A percentile compares a stretch with the other conserved stretches of the same genome.
Conservation (phyloP, 2,888 invertebrate genomes). For the Bruchidius siliquastri region DNA sequence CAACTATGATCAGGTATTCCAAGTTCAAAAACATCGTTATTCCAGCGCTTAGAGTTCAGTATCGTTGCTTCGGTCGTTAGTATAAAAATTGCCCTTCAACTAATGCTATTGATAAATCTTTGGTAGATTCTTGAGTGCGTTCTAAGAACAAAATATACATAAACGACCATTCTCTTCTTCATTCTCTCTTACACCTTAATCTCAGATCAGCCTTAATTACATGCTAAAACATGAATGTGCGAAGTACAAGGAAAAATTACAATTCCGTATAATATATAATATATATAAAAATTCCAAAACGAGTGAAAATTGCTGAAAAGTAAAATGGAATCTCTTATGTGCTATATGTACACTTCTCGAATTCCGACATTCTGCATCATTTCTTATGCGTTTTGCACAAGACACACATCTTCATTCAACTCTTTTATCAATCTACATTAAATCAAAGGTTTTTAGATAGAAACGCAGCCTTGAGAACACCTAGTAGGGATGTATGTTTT, state of each 20-base stretch:
- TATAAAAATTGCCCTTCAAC: neutral
- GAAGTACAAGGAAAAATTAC: neutral
- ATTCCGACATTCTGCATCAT: neutral
- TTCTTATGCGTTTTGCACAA: neutral
- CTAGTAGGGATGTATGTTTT: no score
- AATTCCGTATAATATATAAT: neutral
- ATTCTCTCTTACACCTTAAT: neutral
- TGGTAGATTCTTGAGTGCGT: neutral
- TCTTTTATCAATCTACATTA: neutral
- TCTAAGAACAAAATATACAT: neutral
- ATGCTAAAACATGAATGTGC: neutral
- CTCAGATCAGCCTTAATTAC: neutral
- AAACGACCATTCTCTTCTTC: neutral
- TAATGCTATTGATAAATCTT: neutral
- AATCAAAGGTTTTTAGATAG: neutral
- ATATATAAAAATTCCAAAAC: neutral
- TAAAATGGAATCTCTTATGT: neutral
- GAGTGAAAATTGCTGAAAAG: neutral
- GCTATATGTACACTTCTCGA: neutral
- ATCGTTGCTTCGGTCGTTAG: neutral
- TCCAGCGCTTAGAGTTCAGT: neutral
- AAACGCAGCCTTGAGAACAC: neutral
- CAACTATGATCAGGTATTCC: neutral
- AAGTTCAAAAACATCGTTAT: neutral
- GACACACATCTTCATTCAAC: neutral